Base-by-base conservation (phyloP, 1,140 invertebrate genomes). In the Rhizoglyphus robini region DNA sequence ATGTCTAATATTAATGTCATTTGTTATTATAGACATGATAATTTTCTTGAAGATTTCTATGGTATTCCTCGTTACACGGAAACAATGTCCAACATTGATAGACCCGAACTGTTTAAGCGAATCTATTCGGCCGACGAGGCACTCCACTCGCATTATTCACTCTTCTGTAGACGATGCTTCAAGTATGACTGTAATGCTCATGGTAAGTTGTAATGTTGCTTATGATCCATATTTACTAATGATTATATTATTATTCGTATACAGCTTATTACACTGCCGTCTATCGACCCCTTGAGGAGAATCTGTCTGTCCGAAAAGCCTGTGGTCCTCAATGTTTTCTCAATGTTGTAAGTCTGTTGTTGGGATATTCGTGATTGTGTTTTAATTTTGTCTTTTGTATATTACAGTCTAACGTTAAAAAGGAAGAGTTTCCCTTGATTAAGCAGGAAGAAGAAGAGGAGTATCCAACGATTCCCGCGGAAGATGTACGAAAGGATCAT, bases 101-200 rank as follows among this genome's bases (percentile, higher is more conserved):
- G n/a, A n/a, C n/a, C n/a, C n/a, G n/a, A n/a, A n/a, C n/a, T n/a
- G n/a, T n/a, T n/a, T n/a, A n/a, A 41, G 18, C 36, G 36, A 75
- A 90, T 87, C 64, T 90, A 96, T 25, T 85, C 87, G 0, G 78
- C 90, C 46, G 93, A 96, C 73, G 88, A 96, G 77, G 93, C 90
- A 3, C 87, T 97, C 85, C 93, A 98, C 77, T 96, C 93, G 3
- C 96, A 95, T 75, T 90, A 95, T 73, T 93, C 91, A 0, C 79
- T 97, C 0, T 97, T 97, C 76, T 98, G 94, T 74, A 78, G 94
- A 27, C 79, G 94, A 13, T 97, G 94, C 77, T 97, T 93, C 76
- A 96, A 96, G 83, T 98, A 97, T 76, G 95, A 98, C 77, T 98
- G 95, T 75, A 94, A 95, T 74, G 77, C 96, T 57, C 94, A 97